Percentiles rank a stretch among this genome's conserved stretches.
Evolutionary conservation across 2,797 vertebrate genomes (phyloP).

Genomic region (Hypotaenidia okinawae): DNA sequence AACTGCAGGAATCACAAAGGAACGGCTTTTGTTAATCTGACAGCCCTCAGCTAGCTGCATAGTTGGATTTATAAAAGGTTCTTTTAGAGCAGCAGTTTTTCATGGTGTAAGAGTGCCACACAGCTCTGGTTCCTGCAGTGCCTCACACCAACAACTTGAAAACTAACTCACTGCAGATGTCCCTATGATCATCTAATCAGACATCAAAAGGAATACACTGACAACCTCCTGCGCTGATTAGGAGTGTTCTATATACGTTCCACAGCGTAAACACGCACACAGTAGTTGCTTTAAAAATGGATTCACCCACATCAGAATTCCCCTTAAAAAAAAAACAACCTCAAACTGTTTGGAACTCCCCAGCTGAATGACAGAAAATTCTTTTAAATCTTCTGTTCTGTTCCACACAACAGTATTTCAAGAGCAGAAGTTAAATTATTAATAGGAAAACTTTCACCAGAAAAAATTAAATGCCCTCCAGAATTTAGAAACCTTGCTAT

Average conservation of each 20-base stretch:
- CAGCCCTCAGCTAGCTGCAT: conserved; percentile 42
- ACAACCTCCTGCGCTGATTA: conserved; percentile 75
- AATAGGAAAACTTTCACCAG: conserved; percentile 14
- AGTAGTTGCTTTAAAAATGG: conserved; percentile 70
- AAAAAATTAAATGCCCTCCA: neutral
- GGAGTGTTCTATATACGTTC: conserved; percentile 59
- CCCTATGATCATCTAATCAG: conserved; percentile 79
- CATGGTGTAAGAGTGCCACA: conserved; percentile 62
- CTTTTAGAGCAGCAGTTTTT: conserved; percentile 48
- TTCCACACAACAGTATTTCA: neutral
- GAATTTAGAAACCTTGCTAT: neutral
- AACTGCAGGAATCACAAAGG: conserved; percentile 11
- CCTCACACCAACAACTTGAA: conserved; percentile 74
- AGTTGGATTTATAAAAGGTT: conserved; percentile 11
- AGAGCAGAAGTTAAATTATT: conserved; percentile 25
- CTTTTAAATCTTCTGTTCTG: conserved; percentile 11
- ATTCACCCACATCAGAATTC: conserved; percentile 72
- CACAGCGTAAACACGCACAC: conserved; percentile 60
- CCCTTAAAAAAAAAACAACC: conserved; percentile 40
- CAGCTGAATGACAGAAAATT: conserved; percentile 38
- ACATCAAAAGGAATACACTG: conserved; percentile 76
- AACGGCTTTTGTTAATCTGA: conserved; percentile 61
- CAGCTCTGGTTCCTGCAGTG: conserved; percentile 59
- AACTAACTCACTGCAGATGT: conserved; percentile 80
- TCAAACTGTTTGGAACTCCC: conserved; percentile 33